These are phyloP conservation scores for Chrysocyon brachyurus DNA, from an alignment of 2,797 vertebrate species.

Conservation along the genomic window DNA sequence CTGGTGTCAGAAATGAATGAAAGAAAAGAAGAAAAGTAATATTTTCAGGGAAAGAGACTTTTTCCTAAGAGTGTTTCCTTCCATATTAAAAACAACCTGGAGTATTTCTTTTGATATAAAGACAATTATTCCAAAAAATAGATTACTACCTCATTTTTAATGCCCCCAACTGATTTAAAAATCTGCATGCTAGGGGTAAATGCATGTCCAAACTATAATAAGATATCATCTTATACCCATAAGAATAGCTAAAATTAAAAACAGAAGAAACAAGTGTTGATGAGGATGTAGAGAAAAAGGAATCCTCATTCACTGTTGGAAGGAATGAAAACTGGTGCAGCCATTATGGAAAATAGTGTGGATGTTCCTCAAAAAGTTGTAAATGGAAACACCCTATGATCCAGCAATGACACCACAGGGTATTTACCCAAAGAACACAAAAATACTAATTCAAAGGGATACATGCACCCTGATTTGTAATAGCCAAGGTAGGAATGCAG, in stretches of 20 bases:
- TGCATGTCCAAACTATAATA: background rate
- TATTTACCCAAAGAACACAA: background rate
- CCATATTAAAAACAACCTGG: background rate
- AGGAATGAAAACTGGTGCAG: background rate
- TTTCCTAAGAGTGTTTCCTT: background rate
- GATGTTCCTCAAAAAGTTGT: background rate
- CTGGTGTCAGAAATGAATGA: background rate
- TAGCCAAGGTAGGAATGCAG: background rate
- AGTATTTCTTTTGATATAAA: background rate
- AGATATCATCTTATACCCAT: background rate
- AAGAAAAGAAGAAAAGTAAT: background rate
- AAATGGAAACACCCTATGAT: background rate
- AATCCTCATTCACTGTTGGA: background rate
- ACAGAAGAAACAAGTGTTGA: background rate
- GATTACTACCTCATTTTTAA: background rate
- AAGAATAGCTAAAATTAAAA: background rate
- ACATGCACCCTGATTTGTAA: background rate
- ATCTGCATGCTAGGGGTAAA: background rate
- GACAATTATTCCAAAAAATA: background rate
- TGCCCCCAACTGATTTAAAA: background rate
- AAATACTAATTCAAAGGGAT: background rate
- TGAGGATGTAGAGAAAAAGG: background rate
- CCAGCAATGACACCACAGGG: background rate
- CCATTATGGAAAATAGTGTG: background rate
- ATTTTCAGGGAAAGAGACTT: background rate